Evolutionary conservation across 2,888 invertebrate genomes (phyloP).

Genomic region (Limnephilus lunatus): DNA sequence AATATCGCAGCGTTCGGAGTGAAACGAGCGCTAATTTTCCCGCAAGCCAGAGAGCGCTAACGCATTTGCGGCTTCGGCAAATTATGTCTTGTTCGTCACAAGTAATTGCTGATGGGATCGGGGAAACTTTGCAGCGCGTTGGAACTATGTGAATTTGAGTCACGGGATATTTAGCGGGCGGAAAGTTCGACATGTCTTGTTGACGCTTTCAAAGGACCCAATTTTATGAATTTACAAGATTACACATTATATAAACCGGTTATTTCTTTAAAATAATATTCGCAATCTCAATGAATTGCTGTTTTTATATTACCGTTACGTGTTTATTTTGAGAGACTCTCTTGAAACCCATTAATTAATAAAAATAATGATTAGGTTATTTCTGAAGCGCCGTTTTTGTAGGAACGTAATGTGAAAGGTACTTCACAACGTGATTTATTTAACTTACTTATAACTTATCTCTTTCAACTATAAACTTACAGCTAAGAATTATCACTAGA

Average conservation of each 20-base stretch:
- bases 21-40: slow-evolving; percentile 46
- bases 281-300: not conserved
- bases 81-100: slow-evolving; percentile 50
- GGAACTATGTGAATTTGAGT: slow-evolving; percentile 37
- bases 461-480: too few species aligned
- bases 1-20: slow-evolving; percentile 28
- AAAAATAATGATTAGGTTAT: too few species aligned
- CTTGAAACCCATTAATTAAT: not conserved
- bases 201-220: not conserved
- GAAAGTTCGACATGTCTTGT: slow-evolving; percentile 38
- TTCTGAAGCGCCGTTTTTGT: too few species aligned
- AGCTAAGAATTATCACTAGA: too few species aligned
- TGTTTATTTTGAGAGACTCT: not conserved
- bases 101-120: slow-evolving; percentile 45
- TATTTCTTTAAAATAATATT: not conserved
- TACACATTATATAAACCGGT: not conserved
- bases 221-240: not conserved
- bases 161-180: slow-evolving; percentile 6
- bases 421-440: too few species aligned
- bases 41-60: slow-evolving; percentile 34
- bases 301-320: not conserved
- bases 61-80: slow-evolving; percentile 47
- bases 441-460: too few species aligned
- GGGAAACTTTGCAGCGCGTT: slow-evolving; percentile 36
- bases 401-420: too few species aligned